Evolutionary conservation across 2,113 vertebrate genomes (phyloP), one percentile per base, ranked within the genome.

Genomic region (Ochotona princeps): DNA sequence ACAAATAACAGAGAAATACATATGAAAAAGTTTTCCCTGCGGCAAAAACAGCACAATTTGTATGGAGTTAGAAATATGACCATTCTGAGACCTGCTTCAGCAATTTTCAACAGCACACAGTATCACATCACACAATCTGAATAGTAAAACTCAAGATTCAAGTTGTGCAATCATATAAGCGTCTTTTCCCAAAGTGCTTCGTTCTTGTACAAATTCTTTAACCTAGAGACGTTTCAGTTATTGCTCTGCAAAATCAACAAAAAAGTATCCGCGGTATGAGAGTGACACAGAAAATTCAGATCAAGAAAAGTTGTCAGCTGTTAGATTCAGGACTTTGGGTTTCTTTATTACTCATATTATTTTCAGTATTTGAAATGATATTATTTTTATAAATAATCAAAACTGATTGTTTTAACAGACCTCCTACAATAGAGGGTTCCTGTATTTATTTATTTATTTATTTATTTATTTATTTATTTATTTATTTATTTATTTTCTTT

Each of bases 331-430:
- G 17, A 65, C 28, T 13, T 44, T 79, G 14, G 8, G 67, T 91
- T 91, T 83, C 11, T 49, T 67, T 78, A 51, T 70, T 81, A 65
- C 67, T 69, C 1, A 84, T 54, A 11, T 66, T 84, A 51, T 69
- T 67, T 32, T 25, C 57, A 28, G 61, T 93, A 94, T 80, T 74
- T 91, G 66, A 87, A 90, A 61, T 73, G 15, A 38, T 38, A 1
- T 49, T 44, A 80, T 21, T 79, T 73, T 78, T 70, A 83, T 60
- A 85, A 60, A 83, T 60, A 85, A 60, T 7, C 3, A 87, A 93
- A 78, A 23, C 23, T 78, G 61, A 63, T 18, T 47, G 74, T 83
- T 89, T 78, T 79, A 85, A 75, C 7, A 91, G 18, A 11, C 7
- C 13, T 72, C n/a, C 26, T 72, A 9, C 12, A 76, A 65, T 66